phyloP scores from a whole-genome alignment of 2,113 vertebrate species.

The Cynoglossus semilaevis region DNA sequence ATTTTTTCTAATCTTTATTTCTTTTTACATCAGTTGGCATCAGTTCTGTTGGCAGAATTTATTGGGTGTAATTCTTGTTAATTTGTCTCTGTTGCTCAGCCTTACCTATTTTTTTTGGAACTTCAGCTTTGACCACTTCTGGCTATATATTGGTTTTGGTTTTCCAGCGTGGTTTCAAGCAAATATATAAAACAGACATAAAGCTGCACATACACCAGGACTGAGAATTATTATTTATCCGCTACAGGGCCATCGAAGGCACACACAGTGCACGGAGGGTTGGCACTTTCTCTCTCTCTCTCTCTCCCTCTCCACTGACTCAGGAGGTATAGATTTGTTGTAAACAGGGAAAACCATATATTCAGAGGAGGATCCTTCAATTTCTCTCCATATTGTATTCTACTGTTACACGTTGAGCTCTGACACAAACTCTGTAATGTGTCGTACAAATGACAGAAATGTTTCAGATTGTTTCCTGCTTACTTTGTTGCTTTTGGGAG shows the following conservation, averaged over 20 bases:
- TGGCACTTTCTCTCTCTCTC: conserved; percentile 21
- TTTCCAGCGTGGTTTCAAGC: conserved; percentile 1
- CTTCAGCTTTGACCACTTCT: not conserved
- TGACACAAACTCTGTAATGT: not conserved
- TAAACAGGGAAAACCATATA: too few species aligned
- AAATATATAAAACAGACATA: conserved; percentile 2
- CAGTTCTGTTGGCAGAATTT: too few species aligned
- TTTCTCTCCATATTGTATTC: not conserved
- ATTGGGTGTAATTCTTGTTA: too few species aligned
- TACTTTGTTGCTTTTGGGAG: conserved; percentile 1
- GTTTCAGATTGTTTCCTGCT: not conserved
- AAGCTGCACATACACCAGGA: conserved; percentile 12
- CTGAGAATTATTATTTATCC: conserved; percentile 38
- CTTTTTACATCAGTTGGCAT: too few species aligned
- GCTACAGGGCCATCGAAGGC: conserved; percentile 36
- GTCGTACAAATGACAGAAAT: not conserved
- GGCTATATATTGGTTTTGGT: not conserved
- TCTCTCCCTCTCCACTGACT: not conserved
- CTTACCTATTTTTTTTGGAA: not conserved
- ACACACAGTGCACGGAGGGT: conserved; percentile 53
- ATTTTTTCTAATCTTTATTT: too few species aligned
- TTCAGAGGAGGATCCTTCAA: too few species aligned
- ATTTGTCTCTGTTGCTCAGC: not conserved
- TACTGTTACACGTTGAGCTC: not conserved
- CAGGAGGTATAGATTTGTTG: too few species aligned